phyloP scores from a whole-genome alignment of 2,797 vertebrate genomes.

The Cynopterus sphinx region DNA sequence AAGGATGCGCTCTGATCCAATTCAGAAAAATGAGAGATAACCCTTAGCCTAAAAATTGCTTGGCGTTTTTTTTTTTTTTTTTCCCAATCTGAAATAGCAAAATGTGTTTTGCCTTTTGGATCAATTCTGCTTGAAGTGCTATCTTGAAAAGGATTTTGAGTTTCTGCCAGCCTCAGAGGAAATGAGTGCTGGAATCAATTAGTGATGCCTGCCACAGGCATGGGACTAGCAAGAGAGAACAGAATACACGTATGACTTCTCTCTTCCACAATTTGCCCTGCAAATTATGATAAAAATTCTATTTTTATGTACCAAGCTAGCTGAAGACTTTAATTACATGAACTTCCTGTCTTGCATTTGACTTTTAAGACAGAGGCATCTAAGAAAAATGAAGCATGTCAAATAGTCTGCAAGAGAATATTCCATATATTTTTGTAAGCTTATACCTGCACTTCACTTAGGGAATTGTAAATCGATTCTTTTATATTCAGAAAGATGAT shows the following conservation, averaged over 20 bases:
- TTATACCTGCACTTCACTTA: background rate
- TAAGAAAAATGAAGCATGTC: background rate
- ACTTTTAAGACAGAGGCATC: background rate
- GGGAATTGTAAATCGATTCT: background rate
- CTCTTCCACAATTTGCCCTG: background rate
- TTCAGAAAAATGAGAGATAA: conserved; percentile 20
- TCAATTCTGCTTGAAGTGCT: background rate
- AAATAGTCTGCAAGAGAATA: conserved; percentile 12
- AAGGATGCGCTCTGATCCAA: background rate
- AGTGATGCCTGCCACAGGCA: background rate
- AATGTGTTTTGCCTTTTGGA: background rate
- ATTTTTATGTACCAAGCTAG: background rate
- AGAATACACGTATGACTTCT: background rate
- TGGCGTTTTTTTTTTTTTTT: background rate
- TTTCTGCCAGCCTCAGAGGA: background rate
- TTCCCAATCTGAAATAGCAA: background rate
- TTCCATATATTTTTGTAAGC: background rate
- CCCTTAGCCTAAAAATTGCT: background rate
- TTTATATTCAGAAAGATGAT: conserved; percentile 33
- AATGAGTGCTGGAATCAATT: background rate
- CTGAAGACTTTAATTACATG: background rate
- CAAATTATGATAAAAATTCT: background rate
- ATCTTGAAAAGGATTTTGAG: background rate
- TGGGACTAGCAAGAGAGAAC: background rate
- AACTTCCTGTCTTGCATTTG: background rate